Evolutionary conservation across 2,888 invertebrate genomes (phyloP).

Genomic region (Drosophila macrospina): DNA sequence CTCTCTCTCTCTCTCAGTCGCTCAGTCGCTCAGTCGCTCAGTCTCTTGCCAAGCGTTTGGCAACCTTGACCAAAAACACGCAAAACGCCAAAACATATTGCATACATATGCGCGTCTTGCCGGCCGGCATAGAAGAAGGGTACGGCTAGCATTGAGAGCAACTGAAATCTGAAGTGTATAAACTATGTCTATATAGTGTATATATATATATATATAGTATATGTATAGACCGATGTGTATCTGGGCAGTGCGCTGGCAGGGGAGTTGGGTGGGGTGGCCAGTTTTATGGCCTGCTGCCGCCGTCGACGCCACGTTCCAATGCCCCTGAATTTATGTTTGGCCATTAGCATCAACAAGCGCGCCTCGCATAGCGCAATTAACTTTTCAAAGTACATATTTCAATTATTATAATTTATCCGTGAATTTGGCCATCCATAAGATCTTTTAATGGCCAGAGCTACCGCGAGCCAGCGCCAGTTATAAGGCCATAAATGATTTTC

Average conservation of each 20-base stretch:
- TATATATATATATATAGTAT: constrained; percentile 14
- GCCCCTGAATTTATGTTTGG: constrained; percentile 70
- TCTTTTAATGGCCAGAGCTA: constrained; percentile 50
- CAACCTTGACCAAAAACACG: constrained; percentile 54
- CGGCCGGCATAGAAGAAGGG: constrained; percentile 66
- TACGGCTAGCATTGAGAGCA: constrained; percentile 1
- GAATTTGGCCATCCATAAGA: constrained; percentile 67
- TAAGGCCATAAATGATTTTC: constrained; percentile 49
- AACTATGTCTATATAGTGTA: neutral
- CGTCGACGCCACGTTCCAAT: constrained; percentile 19
- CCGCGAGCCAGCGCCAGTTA: constrained; percentile 22
- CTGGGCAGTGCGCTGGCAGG: neutral
- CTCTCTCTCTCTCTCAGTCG: neutral
- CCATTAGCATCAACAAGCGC: constrained; percentile 75
- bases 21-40: neutral
- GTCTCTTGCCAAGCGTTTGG: constrained; percentile 3
- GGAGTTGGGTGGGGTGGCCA: constrained; percentile 18
- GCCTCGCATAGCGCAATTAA: constrained; percentile 70
- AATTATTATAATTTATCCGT: constrained; percentile 79
- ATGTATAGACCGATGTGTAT: constrained; percentile 33
- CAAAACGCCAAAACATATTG: constrained; percentile 69
- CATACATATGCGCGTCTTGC: constrained; percentile 76
- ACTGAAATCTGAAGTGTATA: neutral
- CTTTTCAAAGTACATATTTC: constrained; percentile 71
- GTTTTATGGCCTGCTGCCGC: constrained; percentile 41